Conservation (phyloP, 2,888 invertebrate genomes). For the Diarsia mendica region DNA sequence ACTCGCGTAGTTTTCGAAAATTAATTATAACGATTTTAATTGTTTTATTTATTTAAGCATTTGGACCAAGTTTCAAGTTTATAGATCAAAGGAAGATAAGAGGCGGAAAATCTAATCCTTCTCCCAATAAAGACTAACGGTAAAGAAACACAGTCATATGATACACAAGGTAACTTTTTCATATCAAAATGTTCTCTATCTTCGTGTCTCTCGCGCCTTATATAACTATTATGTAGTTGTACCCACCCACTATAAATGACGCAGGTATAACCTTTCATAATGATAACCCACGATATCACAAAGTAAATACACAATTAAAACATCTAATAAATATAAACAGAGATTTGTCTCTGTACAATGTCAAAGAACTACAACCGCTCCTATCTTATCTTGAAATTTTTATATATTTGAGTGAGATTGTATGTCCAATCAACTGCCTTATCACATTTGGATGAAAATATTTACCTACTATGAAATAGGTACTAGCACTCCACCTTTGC, state of each 20-base stretch:
- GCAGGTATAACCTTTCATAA: not conserved
- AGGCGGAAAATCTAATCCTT: too few relatives aligned
- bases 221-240: too few relatives aligned
- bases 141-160: too few relatives aligned
- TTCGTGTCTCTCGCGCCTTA: too few relatives aligned
- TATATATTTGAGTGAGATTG: not conserved
- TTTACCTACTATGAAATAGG: not conserved
- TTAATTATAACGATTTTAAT: not conserved
- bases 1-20: too few relatives aligned
- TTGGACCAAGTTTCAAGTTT: not conserved
- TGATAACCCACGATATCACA: not conserved
- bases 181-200: too few relatives aligned
- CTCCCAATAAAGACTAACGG: too few relatives aligned
- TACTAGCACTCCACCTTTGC: too few relatives aligned
- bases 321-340: not conserved
- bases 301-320: not conserved
- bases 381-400: slow-evolving; percentile 9
- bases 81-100: not conserved
- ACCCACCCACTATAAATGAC: not conserved
- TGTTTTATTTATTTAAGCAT: not conserved
- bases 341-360: not conserved
- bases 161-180: too few relatives aligned
- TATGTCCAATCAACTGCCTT: slow-evolving; percentile 1
- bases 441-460: not conserved
- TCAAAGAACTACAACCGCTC: not conserved